phyloP scores from a whole-genome alignment of 1,140 invertebrate genomes.

The Cherax destructor region DNA sequence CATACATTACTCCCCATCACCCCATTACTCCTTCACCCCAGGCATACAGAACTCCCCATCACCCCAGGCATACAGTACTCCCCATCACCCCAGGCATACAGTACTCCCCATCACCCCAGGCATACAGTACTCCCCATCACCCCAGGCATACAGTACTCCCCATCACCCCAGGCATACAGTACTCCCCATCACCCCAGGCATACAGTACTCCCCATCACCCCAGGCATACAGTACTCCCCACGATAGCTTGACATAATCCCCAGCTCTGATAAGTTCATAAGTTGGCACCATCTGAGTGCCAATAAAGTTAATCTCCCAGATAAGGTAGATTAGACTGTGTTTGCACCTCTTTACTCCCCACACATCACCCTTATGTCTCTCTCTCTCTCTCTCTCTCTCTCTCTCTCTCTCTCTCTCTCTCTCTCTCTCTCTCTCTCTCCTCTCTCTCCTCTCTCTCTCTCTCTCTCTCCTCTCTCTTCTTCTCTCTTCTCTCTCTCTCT shows the following conservation, averaged over 20 bases:
- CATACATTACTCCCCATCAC: neutral
- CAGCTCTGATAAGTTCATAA: constrained; percentile 62
- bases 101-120: no score
- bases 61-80: no score
- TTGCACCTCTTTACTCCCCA: constrained; percentile 50
- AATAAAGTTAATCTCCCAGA: constrained; percentile 63
- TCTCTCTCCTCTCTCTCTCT: no score
- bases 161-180: neutral
- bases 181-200: neutral
- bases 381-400: neutral
- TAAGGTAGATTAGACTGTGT: constrained; percentile 61
- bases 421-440: neutral
- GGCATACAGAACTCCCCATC: no score
- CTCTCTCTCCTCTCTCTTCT: no score
- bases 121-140: neutral
- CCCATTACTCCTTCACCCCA: neutral
- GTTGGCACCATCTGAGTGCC: constrained; percentile 47
- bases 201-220: neutral
- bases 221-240: constrained; percentile 39
- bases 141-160: neutral
- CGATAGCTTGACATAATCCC: constrained; percentile 63
- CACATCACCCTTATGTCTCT: neutral
- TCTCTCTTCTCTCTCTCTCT: neutral
- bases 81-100: no score
- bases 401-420: no score